Base-by-base conservation (phyloP, 2,113 vertebrate species). In the Stomatorhinus ivindoensis region DNA sequence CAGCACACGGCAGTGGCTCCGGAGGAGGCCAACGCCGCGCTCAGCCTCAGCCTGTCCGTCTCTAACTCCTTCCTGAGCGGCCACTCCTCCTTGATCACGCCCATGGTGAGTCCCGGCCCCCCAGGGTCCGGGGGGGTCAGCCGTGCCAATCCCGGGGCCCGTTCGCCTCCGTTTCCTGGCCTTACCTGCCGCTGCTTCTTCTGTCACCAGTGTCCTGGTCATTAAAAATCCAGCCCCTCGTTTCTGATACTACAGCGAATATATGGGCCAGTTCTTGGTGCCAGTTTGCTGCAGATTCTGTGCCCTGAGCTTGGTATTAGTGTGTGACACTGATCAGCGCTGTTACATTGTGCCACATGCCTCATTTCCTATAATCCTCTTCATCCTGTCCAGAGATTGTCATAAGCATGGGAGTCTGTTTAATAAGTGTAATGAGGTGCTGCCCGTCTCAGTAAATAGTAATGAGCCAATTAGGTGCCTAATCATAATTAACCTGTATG, bases 31-130 rank as follows among this genome's bases (percentile, higher is more conserved):
- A 95, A 95, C 96, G 95, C 97, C 95, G 91, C 96, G 96, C 97
- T 97, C 95, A 97, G 97, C 94, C 96, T 99, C 97, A 98, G 97
- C 97, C 96, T 98, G 93, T 99, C 98, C 94, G 95, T 98, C 96
- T 99, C 98, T 98, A 98, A 97, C 96, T 98, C 97, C 97, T 98
- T 97, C 97, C 97, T 99, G 95, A 98, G 96, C 96, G 97, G 97
- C 95, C 98, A 99, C 92, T 96, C 97, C 93, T 97, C 96, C 94
- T 95, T 98, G 91, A 97, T 97, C 91, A 97, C 97, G 92, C 97
- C 97, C 92, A 97, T 97, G 98, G 98, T 99, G 97, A 99, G 98
- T 99, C 86, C 89, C 27, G 47, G 86, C 7, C 1, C 50, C 31
- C 24, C 55, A 69, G 47, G 51, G 8, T 17, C 31, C 65, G 27